Conservation (phyloP, 1,140 invertebrate genomes). For the Lethocerus indicus region DNA sequence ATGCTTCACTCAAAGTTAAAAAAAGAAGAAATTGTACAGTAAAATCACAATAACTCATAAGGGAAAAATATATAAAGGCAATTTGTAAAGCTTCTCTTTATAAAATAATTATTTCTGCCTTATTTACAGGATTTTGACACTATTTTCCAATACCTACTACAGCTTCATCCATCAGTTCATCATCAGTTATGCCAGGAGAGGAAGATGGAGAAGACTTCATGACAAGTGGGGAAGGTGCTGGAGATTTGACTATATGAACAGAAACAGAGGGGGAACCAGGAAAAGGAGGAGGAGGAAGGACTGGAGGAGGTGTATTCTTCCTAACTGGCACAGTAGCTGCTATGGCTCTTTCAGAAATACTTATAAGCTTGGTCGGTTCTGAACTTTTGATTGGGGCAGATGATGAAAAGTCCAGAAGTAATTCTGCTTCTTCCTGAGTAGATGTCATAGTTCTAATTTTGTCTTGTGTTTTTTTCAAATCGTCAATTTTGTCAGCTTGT, state of each 20-base stretch:
- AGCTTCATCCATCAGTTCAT: constrained; percentile 78
- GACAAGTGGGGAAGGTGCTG: constrained; percentile 48
- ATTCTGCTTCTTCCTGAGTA: constrained; percentile 38
- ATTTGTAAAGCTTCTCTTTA: too few species aligned
- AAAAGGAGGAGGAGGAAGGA: constrained; percentile 26
- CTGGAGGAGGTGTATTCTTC: constrained; percentile 32
- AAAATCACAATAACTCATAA: too few species aligned
- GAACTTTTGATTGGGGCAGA: constrained; percentile 27
- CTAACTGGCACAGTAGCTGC: constrained; percentile 29
- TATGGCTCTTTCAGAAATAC: too few species aligned
- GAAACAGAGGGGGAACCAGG: constrained; percentile 49
- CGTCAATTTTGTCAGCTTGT: neutral
- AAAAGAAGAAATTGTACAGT: too few species aligned
- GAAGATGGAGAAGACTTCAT: constrained; percentile 53
- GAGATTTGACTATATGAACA: constrained; percentile 61
- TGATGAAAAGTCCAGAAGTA: constrained; percentile 43
- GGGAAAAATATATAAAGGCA: too few species aligned
- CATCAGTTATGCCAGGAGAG: constrained; percentile 68
- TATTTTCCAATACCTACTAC: constrained; percentile 25
- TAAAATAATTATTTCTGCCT: too few species aligned
- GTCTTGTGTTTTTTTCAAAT: neutral
- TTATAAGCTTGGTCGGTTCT: too few species aligned
- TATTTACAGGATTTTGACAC: too few species aligned
- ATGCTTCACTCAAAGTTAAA: too few species aligned
- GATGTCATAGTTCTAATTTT: constrained; percentile 20